phyloP scores from a whole-genome alignment of 2,797 vertebrate species.

The Hafferia zeledoni region DNA sequence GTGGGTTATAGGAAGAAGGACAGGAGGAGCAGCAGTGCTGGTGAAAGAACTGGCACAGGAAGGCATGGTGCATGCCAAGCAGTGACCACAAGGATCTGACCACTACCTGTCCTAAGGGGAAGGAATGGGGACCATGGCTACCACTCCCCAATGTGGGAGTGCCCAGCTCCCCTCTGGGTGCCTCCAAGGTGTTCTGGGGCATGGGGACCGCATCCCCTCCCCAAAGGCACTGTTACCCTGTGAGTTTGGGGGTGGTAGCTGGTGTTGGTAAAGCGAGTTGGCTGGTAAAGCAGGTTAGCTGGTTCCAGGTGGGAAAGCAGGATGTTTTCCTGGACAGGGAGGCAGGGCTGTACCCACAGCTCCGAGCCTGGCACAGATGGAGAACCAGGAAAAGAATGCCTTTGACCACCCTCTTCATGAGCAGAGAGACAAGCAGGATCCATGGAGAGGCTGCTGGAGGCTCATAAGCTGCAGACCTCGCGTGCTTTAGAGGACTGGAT shows the following conservation, averaged over 20 bases:
- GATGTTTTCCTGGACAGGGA: neutral
- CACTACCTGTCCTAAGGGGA: neutral
- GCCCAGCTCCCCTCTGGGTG: neutral
- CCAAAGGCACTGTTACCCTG: neutral
- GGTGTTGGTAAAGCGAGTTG: neutral
- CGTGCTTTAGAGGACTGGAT: neutral
- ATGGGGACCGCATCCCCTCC: neutral
- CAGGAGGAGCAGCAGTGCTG: neutral
- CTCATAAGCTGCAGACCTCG: neutral
- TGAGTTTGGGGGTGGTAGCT: rapidly evolving
- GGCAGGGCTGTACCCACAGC: neutral
- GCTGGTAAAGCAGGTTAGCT: neutral
- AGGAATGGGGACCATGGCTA: neutral
- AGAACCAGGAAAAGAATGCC: neutral
- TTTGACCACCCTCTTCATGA: neutral
- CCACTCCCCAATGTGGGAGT: neutral
- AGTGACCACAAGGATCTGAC: neutral
- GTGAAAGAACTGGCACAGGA: neutral
- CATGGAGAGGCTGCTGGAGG: neutral
- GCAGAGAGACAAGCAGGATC: neutral
- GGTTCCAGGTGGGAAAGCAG: neutral
- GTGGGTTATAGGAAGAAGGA: neutral
- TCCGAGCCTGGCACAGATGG: rapidly evolving
- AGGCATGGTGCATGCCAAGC: neutral
- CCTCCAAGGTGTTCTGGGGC: neutral